Evolutionary conservation across 2,113 vertebrate genomes (phyloP), one percentile per base, ranked within the genome.

Genomic region (Tetrao urogallus): DNA sequence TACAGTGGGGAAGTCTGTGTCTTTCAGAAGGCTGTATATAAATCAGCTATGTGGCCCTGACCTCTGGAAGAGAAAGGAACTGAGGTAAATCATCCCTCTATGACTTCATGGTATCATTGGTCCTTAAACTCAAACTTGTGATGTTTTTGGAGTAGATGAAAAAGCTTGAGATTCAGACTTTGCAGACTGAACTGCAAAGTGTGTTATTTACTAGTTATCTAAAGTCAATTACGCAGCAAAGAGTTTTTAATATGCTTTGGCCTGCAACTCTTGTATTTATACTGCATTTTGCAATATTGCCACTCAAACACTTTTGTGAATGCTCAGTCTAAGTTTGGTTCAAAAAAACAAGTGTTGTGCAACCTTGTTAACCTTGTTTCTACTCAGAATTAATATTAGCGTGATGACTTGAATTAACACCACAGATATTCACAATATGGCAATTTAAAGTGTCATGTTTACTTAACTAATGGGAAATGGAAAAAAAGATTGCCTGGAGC

Each of bases 391-490:
- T 95, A 80, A 92, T 91, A 86, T 85, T 87, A 84, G 43, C 19
- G 25, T 47, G 60, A 73, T 74, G 43, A 89, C 63, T 92, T 83
- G 79, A 91, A 94, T 94, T 83, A 86, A 79, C 20, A 86, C 77
- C 76, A 69, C 32, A 82, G 63, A 90, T 89, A 92, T 91, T 75
- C 76, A 72, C 71, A 95, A 80, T 90, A 91, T 82, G 80, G 70
- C 47, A 88, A 79, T 95, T 96, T 77, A 77, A 79, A 94, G 81
- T 92, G 67, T 52, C 71, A 40, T 92, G 57, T 95, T 96, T 94
- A 73, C 63, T 83, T 93, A 47, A 85, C 47, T 93, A 45, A 69
- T 70, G 79, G 80, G 77, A 96, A 92, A 90, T 61, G 24, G 64
- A 95, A 97, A 88, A 79, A 94, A 96, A 94, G 71, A 56, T 48